phyloP scores from a whole-genome alignment of 2,888 invertebrate species.

The Metalampra italica region DNA sequence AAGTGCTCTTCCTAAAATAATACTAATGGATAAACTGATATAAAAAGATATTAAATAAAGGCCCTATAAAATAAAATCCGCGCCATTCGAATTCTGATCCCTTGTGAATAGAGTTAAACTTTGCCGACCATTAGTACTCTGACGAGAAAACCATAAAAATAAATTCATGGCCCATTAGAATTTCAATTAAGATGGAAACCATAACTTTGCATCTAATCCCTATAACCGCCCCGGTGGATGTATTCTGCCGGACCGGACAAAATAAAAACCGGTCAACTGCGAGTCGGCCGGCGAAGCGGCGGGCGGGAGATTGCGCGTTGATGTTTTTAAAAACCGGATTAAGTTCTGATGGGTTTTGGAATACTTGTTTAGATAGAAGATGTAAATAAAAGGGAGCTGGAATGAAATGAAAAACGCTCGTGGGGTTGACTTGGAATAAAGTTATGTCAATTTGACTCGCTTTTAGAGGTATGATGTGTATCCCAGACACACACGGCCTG shows the following conservation, averaged over 20 bases:
- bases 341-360: not conserved
- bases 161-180: slow-evolving; percentile 9
- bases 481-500: too few species aligned
- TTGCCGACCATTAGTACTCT: not conserved
- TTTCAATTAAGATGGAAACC: slow-evolving; percentile 10
- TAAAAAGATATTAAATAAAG: too few species aligned
- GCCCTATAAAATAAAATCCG: too few species aligned
- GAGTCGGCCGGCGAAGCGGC: not conserved
- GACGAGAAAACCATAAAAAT: slow-evolving; percentile 3
- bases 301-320: not conserved
- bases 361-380: not conserved
- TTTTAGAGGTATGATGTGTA: too few species aligned
- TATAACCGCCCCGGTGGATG: slow-evolving; percentile 5
- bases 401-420: too few species aligned
- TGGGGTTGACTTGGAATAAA: too few species aligned
- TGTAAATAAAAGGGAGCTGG: too few species aligned
- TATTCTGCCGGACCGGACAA: slow-evolving; percentile 4
- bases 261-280: slow-evolving; percentile 5
- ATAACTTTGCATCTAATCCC: slow-evolving; percentile 12
- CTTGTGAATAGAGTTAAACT: too few species aligned
- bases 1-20: too few species aligned
- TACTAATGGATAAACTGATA: too few species aligned
- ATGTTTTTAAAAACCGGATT: not conserved
- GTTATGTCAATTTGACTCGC: too few species aligned
- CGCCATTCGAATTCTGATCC: too few species aligned